Base-by-base conservation (phyloP, 2,888 invertebrate species). In the Rhagonycha lutea region DNA sequence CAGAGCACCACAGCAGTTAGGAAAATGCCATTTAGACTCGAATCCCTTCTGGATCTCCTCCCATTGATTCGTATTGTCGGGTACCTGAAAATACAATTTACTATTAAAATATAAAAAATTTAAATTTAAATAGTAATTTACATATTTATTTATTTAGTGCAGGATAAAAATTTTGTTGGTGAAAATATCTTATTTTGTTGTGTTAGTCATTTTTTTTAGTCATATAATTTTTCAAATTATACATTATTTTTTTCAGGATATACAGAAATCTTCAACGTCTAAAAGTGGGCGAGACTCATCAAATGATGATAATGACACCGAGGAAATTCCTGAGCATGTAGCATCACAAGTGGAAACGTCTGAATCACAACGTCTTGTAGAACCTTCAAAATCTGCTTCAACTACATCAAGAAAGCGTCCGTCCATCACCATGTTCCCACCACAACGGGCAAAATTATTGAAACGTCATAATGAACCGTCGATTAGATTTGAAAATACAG, bases 11-110 rank as follows among this genome's bases (percentile, higher is more conserved):
- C 69, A 10, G 62, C 73, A 70, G 24, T 76, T 76, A 18, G 80
- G 81, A 70, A 82, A 81, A 72, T 80, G 78, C 80, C 80, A 82
- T 32, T 75, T 72, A n/a, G 65, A 67, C 70, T 73, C 28, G 74
- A 75, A 80, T 47, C 74, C 75, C 65, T 76, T 14, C 12, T 78
- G 78, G 65, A 80, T 78, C 32, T 72, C 68, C 77, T 78, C 76
- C 82, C 82, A 83, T 26, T 76, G 69, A 61, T 71, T 75, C 73
- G 60, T 60, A 4, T 3, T 60, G 4, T 60, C 60, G 3, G 60
- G 60, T 60, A 60, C 60, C 60, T 60, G 7, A 60, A 60, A 60
- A 60, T 60, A 60, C 3, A 60, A 60, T 60, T 3, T 60, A 60
- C 3, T 4, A 60, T 60, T 60, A 4, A 24, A 24, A 11, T 4